Conservation (phyloP, 2,797 vertebrate genomes). For the Cephalopachus bancanus region DNA sequence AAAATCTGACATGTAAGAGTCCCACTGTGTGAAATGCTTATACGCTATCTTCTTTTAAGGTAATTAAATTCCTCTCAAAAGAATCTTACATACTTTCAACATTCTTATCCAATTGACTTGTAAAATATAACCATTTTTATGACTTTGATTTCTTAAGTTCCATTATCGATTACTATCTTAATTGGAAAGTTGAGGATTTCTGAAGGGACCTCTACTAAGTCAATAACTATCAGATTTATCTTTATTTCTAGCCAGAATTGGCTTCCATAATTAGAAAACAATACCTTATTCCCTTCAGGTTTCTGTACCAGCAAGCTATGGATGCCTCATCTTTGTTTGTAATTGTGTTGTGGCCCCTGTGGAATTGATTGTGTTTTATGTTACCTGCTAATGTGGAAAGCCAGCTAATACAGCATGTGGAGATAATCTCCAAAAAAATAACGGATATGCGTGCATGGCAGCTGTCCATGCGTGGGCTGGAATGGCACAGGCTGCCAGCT, state of each 20-base stretch:
- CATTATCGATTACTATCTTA: slow-evolving; percentile 59
- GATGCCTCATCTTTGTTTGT: slow-evolving; percentile 85
- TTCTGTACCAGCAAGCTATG: slow-evolving; percentile 85
- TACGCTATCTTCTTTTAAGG: not conserved
- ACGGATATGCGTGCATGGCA: slow-evolving; percentile 77
- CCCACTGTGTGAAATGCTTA: not conserved
- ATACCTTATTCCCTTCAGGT: slow-evolving; percentile 89
- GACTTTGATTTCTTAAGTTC: slow-evolving; percentile 72
- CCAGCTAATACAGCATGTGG: slow-evolving; percentile 86
- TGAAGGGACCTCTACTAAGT: slow-evolving; percentile 72
- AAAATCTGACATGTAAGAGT: slow-evolving; percentile 21
- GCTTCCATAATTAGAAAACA: slow-evolving; percentile 74
- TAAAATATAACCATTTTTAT: slow-evolving; percentile 67
- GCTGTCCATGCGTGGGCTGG: slow-evolving; percentile 75
- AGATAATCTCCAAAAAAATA: slow-evolving; percentile 78
- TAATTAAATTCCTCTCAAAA: slow-evolving; percentile 62
- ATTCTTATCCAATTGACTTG: slow-evolving; percentile 58
- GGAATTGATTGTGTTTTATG: slow-evolving; percentile 85
- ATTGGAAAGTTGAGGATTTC: slow-evolving; percentile 69
- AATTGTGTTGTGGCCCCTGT: slow-evolving; percentile 85
- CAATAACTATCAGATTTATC: slow-evolving; percentile 77
- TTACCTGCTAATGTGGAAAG: slow-evolving; percentile 90
- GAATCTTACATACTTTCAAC: not conserved
- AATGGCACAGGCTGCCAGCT: slow-evolving; percentile 76
- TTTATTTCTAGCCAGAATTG: slow-evolving; percentile 80